Evolutionary conservation across 2,888 invertebrate genomes (phyloP).

Genomic region (Andrena haemorrhoa): DNA sequence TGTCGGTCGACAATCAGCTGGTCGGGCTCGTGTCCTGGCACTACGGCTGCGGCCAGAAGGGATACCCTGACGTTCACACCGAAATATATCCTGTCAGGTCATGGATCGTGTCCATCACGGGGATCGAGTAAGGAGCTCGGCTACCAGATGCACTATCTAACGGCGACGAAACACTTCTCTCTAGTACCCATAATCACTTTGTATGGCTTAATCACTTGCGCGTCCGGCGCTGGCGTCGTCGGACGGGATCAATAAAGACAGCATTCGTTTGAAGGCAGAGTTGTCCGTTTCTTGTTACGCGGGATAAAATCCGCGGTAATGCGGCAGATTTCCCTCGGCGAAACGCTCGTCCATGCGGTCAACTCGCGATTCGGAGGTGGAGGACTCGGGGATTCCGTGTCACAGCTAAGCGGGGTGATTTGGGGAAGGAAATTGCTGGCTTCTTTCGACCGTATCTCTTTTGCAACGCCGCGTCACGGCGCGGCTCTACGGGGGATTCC

Average conservation of each 20-base stretch:
- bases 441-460: too few relatives aligned
- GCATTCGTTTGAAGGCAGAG: background rate
- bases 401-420: background rate
- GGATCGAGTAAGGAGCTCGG: constrained; percentile 8
- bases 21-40: constrained; percentile 85
- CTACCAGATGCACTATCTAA: background rate
- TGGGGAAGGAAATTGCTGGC: too few relatives aligned
- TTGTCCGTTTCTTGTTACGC: background rate
- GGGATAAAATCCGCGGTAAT: background rate
- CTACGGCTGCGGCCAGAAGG: constrained; percentile 86
- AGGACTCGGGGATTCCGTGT: background rate
- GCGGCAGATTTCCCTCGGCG: background rate
- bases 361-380: background rate
- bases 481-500: too few relatives aligned
- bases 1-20: constrained; percentile 71
- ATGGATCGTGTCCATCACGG: constrained; percentile 71
- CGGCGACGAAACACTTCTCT: background rate
- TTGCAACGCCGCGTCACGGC: too few relatives aligned
- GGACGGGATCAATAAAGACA: background rate
- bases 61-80: constrained; percentile 85
- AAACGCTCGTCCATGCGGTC: background rate
- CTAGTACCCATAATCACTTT: background rate
- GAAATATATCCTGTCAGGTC: constrained; percentile 86
- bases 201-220: background rate
- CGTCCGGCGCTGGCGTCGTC: background rate